Evolutionary conservation across 2,797 vertebrate genomes (phyloP).

Genomic region (Thalassophryne amazonica): DNA sequence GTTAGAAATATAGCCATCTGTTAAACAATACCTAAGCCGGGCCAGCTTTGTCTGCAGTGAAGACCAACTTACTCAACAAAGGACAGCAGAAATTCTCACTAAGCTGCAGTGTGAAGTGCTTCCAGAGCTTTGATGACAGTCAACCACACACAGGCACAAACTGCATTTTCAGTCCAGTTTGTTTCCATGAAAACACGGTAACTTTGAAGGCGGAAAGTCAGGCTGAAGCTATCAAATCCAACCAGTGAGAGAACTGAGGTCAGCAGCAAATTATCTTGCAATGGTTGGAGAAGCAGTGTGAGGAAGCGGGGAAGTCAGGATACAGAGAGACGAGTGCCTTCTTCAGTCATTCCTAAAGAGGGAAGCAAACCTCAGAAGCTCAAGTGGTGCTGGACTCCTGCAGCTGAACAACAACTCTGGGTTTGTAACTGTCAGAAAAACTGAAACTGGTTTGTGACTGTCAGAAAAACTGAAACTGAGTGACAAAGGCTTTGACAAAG

Average conservation of each 20-base stretch:
- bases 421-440: too few species aligned
- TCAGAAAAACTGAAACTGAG: too few species aligned
- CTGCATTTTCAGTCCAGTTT: constrained; percentile 14
- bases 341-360: too few species aligned
- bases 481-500: too few species aligned
- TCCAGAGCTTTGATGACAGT: too few species aligned
- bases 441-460: too few species aligned
- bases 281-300: constrained; percentile 24
- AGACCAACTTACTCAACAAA: constrained; percentile 11
- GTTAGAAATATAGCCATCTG: too few species aligned
- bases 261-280: constrained; percentile 63
- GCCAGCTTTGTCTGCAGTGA: too few species aligned
- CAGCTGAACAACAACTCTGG: too few species aligned
- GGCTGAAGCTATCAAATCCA: constrained; percentile 37
- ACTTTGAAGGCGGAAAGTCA: constrained; percentile 51
- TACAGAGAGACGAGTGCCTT: neutral
- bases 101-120: constrained; percentile 40
- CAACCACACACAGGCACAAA: neutral
- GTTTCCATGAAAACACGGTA: constrained; percentile 25
- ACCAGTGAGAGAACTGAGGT: constrained; percentile 47
- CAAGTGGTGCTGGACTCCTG: too few species aligned
- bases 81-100: constrained; percentile 51
- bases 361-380: too few species aligned
- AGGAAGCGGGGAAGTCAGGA: neutral
- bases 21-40: too few species aligned